Evolutionary conservation across 2,888 invertebrate genomes (phyloP).

Genomic region (Eustalomyia histrio): DNA sequence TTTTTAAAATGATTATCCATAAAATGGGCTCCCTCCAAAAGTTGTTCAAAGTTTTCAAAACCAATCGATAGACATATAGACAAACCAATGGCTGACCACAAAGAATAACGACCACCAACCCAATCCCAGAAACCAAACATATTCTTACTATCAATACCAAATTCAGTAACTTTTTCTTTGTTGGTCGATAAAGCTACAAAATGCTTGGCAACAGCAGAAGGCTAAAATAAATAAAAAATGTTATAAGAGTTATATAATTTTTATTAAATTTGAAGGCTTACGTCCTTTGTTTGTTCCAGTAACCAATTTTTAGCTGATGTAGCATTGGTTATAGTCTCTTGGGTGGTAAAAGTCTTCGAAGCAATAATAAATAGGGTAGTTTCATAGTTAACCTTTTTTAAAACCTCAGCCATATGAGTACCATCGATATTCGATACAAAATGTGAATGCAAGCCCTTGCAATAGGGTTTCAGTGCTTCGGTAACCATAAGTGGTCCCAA

Average conservation of each 20-base stretch:
- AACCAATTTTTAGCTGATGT: constrained; percentile 99
- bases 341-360: constrained; percentile 99
- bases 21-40: constrained; percentile 93
- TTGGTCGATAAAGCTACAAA: constrained; percentile 99
- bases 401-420: constrained; percentile 96
- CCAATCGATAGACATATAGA: constrained; percentile 96
- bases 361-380: constrained; percentile 98
- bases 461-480: constrained; percentile 96
- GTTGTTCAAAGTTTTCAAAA: constrained; percentile 94
- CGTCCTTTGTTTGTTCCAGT: constrained; percentile 90
- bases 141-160: constrained; percentile 97
- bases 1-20: constrained; percentile 96
- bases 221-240: constrained; percentile 80
- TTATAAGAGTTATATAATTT: too few species aligned
- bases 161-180: constrained; percentile 94
- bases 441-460: constrained; percentile 91
- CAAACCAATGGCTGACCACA: constrained; percentile 99
- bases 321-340: constrained; percentile 99
- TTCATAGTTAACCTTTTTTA: constrained; percentile 94
- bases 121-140: constrained; percentile 99
- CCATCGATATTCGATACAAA: constrained; percentile 99
- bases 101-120: constrained; percentile 98
- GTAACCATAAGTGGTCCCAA: constrained; percentile 99
- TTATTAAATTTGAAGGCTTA: constrained; percentile 79
- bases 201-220: constrained; percentile 93